Evolutionary conservation across 2,113 vertebrate genomes (phyloP).

Genomic region (Poecile atricapillus): DNA sequence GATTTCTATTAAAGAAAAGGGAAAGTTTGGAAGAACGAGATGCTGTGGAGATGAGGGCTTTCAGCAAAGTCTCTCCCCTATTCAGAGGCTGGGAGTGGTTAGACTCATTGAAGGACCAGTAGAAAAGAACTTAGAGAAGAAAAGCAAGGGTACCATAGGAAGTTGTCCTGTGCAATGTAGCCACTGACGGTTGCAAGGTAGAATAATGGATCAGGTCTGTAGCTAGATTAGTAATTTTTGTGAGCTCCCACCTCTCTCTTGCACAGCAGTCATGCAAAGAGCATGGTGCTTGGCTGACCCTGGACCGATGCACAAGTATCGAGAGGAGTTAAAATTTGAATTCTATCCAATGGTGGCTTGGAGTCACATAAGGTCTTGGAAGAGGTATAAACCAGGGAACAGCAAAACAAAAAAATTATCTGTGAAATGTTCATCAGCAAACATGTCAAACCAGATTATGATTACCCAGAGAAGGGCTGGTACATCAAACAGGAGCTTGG

Average conservation of each 20-base stretch:
- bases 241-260: not conserved
- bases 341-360: not conserved
- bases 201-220: not conserved
- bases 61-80: not conserved
- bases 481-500: not conserved
- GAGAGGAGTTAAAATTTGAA: not conserved
- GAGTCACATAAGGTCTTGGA: not conserved
- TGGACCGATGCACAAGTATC: not conserved
- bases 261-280: rapidly evolving
- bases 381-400: not conserved
- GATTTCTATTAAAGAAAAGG: not conserved
- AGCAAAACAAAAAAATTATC: not conserved
- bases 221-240: not conserved
- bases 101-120: not conserved
- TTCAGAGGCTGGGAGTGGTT: not conserved
- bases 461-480: not conserved
- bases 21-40: not conserved
- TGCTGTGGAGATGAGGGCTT: not conserved
- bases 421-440: not conserved
- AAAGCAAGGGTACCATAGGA: not conserved
- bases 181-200: not conserved
- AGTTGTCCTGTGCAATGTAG: not conserved
- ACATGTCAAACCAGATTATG: not conserved
- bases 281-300: rapidly evolving
- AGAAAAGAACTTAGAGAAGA: not conserved